Evolutionary conservation across 1,140 invertebrate species (phyloP), one percentile per base, ranked within the genome.

Genomic region (Neodiprion lecontei): DNA sequence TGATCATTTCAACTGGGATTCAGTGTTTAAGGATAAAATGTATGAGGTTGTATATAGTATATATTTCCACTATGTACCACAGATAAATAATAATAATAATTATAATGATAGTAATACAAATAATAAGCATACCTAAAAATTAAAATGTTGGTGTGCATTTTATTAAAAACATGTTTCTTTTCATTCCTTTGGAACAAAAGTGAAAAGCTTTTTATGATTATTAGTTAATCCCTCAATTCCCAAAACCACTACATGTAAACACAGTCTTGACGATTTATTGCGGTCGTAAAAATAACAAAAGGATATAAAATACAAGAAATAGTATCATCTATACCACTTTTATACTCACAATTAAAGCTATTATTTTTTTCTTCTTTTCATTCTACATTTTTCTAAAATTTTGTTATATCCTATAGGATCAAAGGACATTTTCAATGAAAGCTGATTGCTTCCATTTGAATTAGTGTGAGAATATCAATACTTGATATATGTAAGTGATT

Each of bases 181-280:
- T 14, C 53, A 14, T 61, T 61, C 28, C 1, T 40, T 40, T 40
- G 5, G 28, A 61, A 61, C 53, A 61, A 61, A 40, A 8, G 5
- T 61, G 47, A 49, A 28, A 70, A 70, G 21, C 48, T 70, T 70
- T 70, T 11, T 48, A 70, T 70, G 10, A 70, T 7, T 40, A 40
- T 48, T 48, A 70, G 69, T 48, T 61, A 61, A 12, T 14, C 9
- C 53, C 53, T 61, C 53, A 61, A 61, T 61, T 61, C 53, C 53
- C 53, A 61, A 61, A 61, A 61, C 53, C 53, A 61, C 65, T 76
- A 76, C 50, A 10, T 14, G 66, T 70, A 65, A 76, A 76, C 69
- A 74, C 75, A 76, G 72, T 74, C 65, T 76, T 74, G 72, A 74
- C 70, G 66, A 74, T 74, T n/a, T 40, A 69, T 69, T 14, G 10